Base-by-base conservation (phyloP, 2,888 invertebrate species). In the Monochamus alternatus region DNA sequence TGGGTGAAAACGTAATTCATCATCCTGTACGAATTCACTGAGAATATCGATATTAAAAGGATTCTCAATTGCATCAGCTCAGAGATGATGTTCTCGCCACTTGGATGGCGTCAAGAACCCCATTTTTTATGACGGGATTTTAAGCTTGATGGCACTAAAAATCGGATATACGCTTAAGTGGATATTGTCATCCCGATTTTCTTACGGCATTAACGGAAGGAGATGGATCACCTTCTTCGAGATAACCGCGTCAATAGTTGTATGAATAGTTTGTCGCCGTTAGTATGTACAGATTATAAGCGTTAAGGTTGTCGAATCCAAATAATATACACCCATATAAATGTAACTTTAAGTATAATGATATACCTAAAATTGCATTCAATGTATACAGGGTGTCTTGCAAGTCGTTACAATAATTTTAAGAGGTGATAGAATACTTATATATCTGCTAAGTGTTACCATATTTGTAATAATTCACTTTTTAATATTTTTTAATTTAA, bases 1-100 rank as follows among this genome's bases (percentile, higher is more conserved):
- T 44, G 44, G 74, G 38, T 76, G 76, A 65, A 67, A 76, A 71
- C 62, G 73, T 67, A 76, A 76, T 76, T 76, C 76, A 76, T 76
- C 76, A 76, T 76, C 74, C 76, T 66, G 65, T 74, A 64, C 62
- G 69, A 69, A 74, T 76, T 70, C 70, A 71, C 74, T 62, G 67
- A 65, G 72, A 75, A 72, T 70, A 74, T 76, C 76, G 71, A 76
- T 76, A 76, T 71, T 68, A 66, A 71, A 75, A 75, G 71, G 75
- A 72, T 75, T 67, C 67, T 60, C 71, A 73, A 66, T 73, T 73
- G 67, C 71, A 75, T 75, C 71, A 63, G 51, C 44, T 5, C 43
- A n/a, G 58, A 59, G 69, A 69, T 59, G 69, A 69, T 69, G 43
- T 60, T 69, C 58, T 22, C 60, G 60, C 59, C 69, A 59, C 58